These are phyloP conservation scores for Microtus ochrogaster DNA, from an alignment of 2,113 vertebrate genomes.

Conservation along the genomic window DNA sequence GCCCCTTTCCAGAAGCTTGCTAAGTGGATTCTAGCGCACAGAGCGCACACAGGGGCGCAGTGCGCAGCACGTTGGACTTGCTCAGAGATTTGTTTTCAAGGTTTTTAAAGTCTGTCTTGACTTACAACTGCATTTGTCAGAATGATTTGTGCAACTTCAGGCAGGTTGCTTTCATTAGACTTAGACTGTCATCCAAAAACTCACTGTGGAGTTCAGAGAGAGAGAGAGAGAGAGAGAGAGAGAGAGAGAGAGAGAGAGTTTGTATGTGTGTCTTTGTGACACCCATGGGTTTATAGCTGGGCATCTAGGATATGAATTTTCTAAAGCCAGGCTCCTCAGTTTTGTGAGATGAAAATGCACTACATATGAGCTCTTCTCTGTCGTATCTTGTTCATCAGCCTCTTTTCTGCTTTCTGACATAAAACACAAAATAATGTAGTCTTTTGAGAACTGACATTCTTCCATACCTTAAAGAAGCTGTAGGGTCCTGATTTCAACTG, in stretches of 20 bases:
- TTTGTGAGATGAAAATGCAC: background rate
- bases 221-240: background rate
- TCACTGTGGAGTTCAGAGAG: too few species aligned
- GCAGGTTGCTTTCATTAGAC: background rate
- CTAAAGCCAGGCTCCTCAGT: background rate
- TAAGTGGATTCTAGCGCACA: too few species aligned
- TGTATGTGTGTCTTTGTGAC: background rate
- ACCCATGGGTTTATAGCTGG: background rate
- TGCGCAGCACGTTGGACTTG: too few species aligned
- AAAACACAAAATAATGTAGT: background rate
- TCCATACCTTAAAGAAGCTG: background rate
- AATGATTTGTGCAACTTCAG: background rate
- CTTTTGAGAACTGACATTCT: background rate
- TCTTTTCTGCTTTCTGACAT: background rate
- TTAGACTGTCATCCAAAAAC: background rate
- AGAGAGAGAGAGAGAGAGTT: background rate
- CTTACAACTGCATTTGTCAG: background rate
- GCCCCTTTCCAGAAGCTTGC: too few species aligned
- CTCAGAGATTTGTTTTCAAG: background rate
- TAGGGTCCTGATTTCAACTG: slow-evolving; percentile 31
- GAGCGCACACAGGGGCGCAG: accelerated
- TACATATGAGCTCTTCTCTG: background rate
- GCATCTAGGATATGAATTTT: background rate
- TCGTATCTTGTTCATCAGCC: background rate
- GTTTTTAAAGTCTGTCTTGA: background rate